These are phyloP conservation scores for Zonitis immaculata DNA, from an alignment of 2,888 invertebrate species.

Conservation along the genomic window DNA sequence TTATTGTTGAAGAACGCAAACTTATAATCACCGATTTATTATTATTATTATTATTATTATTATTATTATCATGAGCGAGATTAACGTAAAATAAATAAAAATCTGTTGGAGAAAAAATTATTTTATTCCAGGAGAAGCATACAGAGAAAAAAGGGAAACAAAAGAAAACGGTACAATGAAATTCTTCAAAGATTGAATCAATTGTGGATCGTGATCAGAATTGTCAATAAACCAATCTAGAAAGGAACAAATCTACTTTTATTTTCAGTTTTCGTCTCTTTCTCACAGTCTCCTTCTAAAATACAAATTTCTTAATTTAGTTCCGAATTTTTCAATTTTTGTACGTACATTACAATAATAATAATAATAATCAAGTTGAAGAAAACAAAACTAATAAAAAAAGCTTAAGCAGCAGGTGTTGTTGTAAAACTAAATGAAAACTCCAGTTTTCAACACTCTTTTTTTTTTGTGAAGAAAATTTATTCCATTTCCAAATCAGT, in stretches of 20 bases:
- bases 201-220: slow-evolving; percentile 25
- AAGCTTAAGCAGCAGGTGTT: slow-evolving; percentile 6
- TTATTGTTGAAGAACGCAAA: too few relatives aligned
- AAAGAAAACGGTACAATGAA: slow-evolving; percentile 19
- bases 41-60: too few relatives aligned
- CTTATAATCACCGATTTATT: too few relatives aligned
- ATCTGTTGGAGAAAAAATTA: not conserved
- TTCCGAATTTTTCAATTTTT: not conserved
- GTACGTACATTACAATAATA: too few relatives aligned
- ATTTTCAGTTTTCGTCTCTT: too few relatives aligned
- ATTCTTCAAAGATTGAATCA: slow-evolving; percentile 26
- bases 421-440: not conserved
- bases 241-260: too few relatives aligned
- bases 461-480: slow-evolving; percentile 28
- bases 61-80: too few relatives aligned
- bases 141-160: not conserved
- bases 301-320: not conserved
- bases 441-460: slow-evolving; percentile 2
- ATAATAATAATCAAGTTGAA: too few relatives aligned
- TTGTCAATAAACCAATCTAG: not conserved
- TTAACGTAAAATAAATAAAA: not conserved
- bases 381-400: not conserved
- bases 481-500: slow-evolving; percentile 35
- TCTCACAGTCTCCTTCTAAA: too few relatives aligned
- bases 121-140: not conserved